Evolutionary conservation across 2,888 invertebrate genomes (phyloP).

Genomic region (Cheiracanthium punctorium): DNA sequence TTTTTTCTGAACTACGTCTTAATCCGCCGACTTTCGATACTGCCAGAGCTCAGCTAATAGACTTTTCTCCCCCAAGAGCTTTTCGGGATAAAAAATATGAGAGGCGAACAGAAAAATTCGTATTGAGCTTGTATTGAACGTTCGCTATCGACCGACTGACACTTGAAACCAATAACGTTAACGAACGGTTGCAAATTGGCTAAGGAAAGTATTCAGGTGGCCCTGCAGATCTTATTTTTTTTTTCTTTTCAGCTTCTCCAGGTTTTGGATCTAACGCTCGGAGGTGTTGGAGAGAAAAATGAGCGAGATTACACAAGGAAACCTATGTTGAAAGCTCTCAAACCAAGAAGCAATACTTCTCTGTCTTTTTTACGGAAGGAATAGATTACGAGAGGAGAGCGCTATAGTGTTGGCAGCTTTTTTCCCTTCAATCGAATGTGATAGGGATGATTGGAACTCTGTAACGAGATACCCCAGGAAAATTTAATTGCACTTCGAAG

Average conservation of each 20-base stretch:
- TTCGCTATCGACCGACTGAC: background rate
- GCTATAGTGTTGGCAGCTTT: no score
- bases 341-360: no score
- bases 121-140: slow-evolving; percentile 39
- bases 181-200: slow-evolving; percentile 59
- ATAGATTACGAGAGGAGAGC: no score
- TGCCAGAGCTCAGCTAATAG: slow-evolving; percentile 23
- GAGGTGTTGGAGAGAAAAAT: background rate
- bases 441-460: no score
- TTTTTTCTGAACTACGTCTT: slow-evolving; percentile 23
- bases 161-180: slow-evolving; percentile 49
- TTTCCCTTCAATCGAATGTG: no score
- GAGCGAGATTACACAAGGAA: background rate
- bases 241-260: background rate
- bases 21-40: slow-evolving; percentile 23
- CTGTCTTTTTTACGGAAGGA: no score
- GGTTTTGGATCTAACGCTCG: background rate
- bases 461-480: no score
- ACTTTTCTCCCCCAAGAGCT: slow-evolving; percentile 22
- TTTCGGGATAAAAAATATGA: background rate
- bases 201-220: slow-evolving; percentile 10
- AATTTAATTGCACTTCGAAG: no score
- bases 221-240: background rate
- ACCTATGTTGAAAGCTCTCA: no score
- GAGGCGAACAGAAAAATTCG: background rate